Conservation (phyloP, 2,797 vertebrate genomes). For the Hephaestus fuliginosus region DNA sequence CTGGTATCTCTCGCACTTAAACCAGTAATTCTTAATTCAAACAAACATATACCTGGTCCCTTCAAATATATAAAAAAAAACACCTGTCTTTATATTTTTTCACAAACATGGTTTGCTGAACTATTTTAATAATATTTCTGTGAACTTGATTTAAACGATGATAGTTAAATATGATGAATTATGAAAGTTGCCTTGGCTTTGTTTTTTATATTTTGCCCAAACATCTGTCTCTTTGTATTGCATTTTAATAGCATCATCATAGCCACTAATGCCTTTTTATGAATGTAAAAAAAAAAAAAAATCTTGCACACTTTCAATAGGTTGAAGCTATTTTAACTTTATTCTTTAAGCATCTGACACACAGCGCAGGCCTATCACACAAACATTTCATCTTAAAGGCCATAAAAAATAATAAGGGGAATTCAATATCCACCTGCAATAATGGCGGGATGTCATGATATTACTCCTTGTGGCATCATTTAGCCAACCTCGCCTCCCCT, state of each 20-base stretch:
- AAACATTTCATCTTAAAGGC: conserved; percentile 48
- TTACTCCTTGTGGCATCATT: conserved; percentile 71
- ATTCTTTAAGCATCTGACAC: conserved; percentile 4
- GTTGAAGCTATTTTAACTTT: neutral
- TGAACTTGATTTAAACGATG: neutral
- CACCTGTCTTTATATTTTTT: neutral
- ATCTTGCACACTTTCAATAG: neutral
- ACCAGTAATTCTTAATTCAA: neutral
- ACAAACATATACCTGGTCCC: neutral
- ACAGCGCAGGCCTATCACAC: conserved; percentile 16
- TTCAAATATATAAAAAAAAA: neutral
- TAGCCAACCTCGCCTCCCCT: conserved; percentile 65
- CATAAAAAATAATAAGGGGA: conserved; percentile 64
- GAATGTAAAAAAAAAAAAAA: neutral
- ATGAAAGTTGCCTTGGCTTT: neutral
- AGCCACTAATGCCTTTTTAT: neutral
- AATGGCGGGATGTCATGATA: conserved; percentile 76
- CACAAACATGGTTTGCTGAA: neutral
- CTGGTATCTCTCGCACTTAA: neutral
- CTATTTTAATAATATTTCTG: neutral
- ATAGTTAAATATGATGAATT: too few relatives aligned
- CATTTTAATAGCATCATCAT: neutral
- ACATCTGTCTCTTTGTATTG: neutral
- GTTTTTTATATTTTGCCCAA: neutral
- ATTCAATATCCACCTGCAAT: conserved; percentile 68